These are phyloP conservation scores for Enoplosus armatus DNA, from an alignment of 2,797 vertebrate species.

Conservation along the genomic window DNA sequence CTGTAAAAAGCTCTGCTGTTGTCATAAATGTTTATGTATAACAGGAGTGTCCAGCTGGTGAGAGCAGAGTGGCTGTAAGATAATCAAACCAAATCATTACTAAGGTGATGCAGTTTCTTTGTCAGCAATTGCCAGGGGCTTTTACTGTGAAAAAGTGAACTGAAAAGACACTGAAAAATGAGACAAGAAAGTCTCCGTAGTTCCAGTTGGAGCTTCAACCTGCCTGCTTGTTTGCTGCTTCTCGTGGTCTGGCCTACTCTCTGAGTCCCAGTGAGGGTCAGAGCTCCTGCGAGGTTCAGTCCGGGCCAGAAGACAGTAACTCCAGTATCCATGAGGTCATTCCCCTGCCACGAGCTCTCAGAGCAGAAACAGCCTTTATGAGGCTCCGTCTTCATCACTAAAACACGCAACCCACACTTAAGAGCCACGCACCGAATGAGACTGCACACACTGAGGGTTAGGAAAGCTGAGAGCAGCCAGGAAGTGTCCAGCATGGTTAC, in stretches of 20 bases:
- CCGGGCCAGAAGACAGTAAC: conserved; percentile 60
- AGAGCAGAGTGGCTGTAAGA: not conserved
- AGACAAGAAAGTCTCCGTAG: not conserved
- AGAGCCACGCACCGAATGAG: conserved; percentile 30
- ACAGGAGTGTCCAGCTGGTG: not conserved
- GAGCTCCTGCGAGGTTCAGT: conserved; percentile 30
- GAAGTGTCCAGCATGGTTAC: conserved; percentile 52
- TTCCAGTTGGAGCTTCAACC: conserved; percentile 17
- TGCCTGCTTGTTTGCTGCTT: conserved; percentile 45
- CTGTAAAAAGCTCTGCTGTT: conserved; percentile 6
- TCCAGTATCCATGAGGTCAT: conserved; percentile 69
- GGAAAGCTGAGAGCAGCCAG: conserved; percentile 49
- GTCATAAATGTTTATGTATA: not conserved
- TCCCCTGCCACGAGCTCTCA: conserved; percentile 39
- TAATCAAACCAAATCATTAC: not conserved
- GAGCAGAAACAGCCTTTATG: conserved; percentile 62
- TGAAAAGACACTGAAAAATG: not conserved
- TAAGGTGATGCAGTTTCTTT: conserved; percentile 9
- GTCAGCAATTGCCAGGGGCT: not conserved
- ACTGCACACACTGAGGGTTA: conserved; percentile 20
- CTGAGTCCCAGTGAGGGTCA: conserved; percentile 40
- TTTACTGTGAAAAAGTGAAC: conserved; percentile 18
- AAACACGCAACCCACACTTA: conserved; percentile 60
- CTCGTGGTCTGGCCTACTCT: conserved; percentile 26
- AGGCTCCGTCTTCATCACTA: conserved; percentile 58